Base-by-base conservation (phyloP, 1,140 invertebrate genomes). In the Acromyrmex heyeri region DNA sequence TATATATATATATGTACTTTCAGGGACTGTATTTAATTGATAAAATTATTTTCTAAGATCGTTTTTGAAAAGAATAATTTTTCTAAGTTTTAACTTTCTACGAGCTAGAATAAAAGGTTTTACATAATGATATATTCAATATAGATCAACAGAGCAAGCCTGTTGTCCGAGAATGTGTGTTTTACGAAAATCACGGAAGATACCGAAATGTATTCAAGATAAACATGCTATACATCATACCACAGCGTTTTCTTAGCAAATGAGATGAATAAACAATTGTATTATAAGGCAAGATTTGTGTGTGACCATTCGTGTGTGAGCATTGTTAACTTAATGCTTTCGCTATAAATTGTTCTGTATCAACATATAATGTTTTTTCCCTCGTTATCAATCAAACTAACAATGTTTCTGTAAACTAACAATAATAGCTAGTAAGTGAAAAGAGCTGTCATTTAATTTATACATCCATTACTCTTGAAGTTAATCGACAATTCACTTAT, bases 141-240 rank as follows among this genome's bases (percentile, higher is more conserved):
- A 27, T 86, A 94, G 94, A 91, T 93, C 89, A 18, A 88, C 86
- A 86, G 86, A 89, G 86, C 88, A 92, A 59, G 92, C 91, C 69
- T 95, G 95, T 91, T 95, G 95, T 79, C 94, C 94, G 72, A 89
- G 88, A 81, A 93, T 94, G 85, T 95, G 95, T 90, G 87, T 95
- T 53, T 88, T 90, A 53, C 92, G 92, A 91, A 93, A 91, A 57
- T 87, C 91, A 38, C 94, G 88, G 86, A 93, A 87, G 90, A 70
- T 86, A 44, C 86, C 88, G 59, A 95, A 95, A 90, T 95, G 94
- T 81, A 94, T 95, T 88, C 94, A 95, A 88, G 94, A 95, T 85
- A 95, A 91, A 90, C 90, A 92, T 67, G 94, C 94, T 57, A 91
- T 91, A 70, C 91, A 93, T 77, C 94, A 95, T 87, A 90, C 93